Conservation (phyloP, 1,140 invertebrate genomes). For the Zaprionus gabonicus region DNA sequence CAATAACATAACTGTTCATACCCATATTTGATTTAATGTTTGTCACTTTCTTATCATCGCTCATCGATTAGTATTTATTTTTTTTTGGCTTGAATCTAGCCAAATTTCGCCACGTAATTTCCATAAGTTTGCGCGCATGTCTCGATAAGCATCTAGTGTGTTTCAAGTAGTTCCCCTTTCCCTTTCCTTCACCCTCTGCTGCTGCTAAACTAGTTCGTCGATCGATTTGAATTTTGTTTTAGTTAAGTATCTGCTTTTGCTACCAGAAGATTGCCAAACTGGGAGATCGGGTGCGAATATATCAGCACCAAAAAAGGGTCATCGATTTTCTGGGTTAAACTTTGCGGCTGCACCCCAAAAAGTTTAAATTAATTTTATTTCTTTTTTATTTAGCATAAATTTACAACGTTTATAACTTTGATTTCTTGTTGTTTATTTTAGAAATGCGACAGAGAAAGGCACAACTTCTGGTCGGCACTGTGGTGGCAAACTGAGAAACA, state of each 20-base stretch:
- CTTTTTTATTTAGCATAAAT: conserved; percentile 37
- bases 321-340: conserved; percentile 30
- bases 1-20: background rate
- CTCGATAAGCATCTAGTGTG: conserved; percentile 55
- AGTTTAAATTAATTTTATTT: conserved; percentile 15
- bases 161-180: background rate
- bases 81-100: conserved; percentile 24
- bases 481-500: conserved; percentile 67
- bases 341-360: conserved; percentile 39
- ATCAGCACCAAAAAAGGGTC: conserved; percentile 62
- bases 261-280: background rate
- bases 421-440: conserved; percentile 21
- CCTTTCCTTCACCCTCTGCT: conserved; percentile 21
- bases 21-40: background rate
- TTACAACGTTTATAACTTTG: conserved; percentile 27
- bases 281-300: conserved; percentile 54
- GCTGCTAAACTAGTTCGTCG: conserved; percentile 18
- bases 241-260: conserved; percentile 59
- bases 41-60: conserved; percentile 10
- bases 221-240: conserved; percentile 29
- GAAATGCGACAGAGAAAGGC: conserved; percentile 45
- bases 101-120: conserved; percentile 56
- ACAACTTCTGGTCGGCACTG: background rate
- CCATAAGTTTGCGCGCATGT: conserved; percentile 54
- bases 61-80: background rate